A percentile compares a stretch with the other conserved stretches of the same genome.
These are phyloP conservation scores for Archips crataeganus DNA, from an alignment of 2,888 invertebrate genomes.

Conservation along the genomic window DNA sequence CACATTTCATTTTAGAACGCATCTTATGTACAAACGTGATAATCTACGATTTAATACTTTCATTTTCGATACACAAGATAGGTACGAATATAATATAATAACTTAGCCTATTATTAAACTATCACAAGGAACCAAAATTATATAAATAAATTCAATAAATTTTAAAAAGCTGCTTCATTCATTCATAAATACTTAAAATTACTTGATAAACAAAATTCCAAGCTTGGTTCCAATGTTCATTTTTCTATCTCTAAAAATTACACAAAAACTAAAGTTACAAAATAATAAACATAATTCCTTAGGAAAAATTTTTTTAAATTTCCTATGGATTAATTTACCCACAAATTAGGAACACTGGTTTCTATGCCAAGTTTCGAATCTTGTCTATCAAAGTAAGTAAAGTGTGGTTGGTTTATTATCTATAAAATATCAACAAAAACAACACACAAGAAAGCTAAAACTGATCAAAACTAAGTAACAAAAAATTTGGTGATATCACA, in stretches of 20 bases:
- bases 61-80: conserved; percentile 34
- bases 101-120: conserved; percentile 20
- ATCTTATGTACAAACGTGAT: conserved; percentile 25
- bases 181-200: background rate
- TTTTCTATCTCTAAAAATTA: too few relatives aligned
- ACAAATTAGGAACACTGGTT: background rate
- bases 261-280: too few relatives aligned
- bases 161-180: conserved; percentile 25
- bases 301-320: background rate
- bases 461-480: conserved; percentile 51
- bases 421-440: conserved; percentile 30
- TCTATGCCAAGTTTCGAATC: background rate
- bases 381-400: background rate
- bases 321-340: background rate
- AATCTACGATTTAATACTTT: conserved; percentile 34
- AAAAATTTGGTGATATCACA: conserved; percentile 70
- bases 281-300: too few relatives aligned
- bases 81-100: conserved; percentile 20
- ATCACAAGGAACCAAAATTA: conserved; percentile 22
- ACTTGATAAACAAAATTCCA: background rate
- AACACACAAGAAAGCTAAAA: conserved; percentile 44
- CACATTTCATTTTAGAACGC: conserved; percentile 25
- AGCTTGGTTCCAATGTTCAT: background rate
- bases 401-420: conserved; percentile 4
- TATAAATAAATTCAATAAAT: background rate